Conservation (phyloP, 2,888 invertebrate species). For the Campoplex nolae region DNA sequence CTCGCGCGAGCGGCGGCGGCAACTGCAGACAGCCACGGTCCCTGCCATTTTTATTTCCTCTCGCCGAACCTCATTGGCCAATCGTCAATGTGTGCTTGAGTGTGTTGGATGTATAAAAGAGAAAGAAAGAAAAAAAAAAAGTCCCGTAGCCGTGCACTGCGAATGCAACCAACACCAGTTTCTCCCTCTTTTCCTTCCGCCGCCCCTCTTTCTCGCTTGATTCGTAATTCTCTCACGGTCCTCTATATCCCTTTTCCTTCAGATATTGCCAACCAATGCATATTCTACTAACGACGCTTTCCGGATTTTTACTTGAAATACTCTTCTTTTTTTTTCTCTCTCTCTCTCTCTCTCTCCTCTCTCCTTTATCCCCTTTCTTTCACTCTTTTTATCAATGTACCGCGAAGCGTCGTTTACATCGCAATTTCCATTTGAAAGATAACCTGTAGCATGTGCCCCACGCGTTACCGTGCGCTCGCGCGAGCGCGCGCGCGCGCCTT, state of each 20-base stretch:
- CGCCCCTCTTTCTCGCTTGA: constrained; percentile 19
- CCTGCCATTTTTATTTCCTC: constrained; percentile 82
- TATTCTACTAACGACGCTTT: constrained; percentile 61
- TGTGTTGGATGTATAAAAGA: constrained; percentile 55
- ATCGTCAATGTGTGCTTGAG: constrained; percentile 73
- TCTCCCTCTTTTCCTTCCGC: constrained; percentile 18
- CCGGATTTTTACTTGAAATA: constrained; percentile 34
- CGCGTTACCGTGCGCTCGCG: constrained; percentile 39
- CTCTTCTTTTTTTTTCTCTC: not conserved
- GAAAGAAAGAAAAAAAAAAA: constrained; percentile 43
- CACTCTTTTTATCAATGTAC: constrained; percentile 13
- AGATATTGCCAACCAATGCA: constrained; percentile 43
- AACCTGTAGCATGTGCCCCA: constrained; percentile 65
- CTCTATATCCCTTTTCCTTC: constrained; percentile 28
- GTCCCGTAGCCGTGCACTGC: constrained; percentile 61
- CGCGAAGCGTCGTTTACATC: constrained; percentile 32
- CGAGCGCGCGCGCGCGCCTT: constrained; percentile 26
- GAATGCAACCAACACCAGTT: constrained; percentile 67
- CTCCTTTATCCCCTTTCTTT: constrained; percentile 42
- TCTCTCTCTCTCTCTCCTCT: constrained; percentile 50
- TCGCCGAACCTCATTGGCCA: constrained; percentile 81
- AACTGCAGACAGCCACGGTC: constrained; percentile 36
- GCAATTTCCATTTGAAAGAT: constrained; percentile 64
- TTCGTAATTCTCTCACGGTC: constrained; percentile 64
- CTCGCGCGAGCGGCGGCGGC: constrained; percentile 40